Conservation (phyloP, 2,113 vertebrate species). For the Leucoraja erinaceus region DNA sequence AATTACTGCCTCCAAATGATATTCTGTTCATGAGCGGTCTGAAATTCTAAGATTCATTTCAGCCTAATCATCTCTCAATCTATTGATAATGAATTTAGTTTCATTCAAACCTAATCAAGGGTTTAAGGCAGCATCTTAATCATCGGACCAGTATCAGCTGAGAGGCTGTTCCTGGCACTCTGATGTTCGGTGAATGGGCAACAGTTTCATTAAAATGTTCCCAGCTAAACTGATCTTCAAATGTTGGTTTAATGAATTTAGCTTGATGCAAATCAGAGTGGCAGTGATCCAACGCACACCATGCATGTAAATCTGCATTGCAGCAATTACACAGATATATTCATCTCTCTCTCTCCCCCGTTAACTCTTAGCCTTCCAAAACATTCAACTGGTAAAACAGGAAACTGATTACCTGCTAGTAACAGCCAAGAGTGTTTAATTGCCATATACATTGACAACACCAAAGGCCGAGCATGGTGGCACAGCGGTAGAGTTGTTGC, state of each 20-base stretch:
- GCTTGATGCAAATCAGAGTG: not conserved
- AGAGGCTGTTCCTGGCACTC: not conserved
- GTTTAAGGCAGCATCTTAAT: not conserved
- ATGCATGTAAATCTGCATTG: not conserved
- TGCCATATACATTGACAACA: too few species aligned
- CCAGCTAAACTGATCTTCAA: not conserved
- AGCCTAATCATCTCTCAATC: not conserved
- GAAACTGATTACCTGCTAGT: not conserved
- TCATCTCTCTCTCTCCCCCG: not conserved
- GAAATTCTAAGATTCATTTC: not conserved
- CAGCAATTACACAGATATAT: not conserved
- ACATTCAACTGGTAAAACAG: not conserved
- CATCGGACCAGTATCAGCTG: not conserved
- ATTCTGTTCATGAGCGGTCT: not conserved
- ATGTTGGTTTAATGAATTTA: not conserved
- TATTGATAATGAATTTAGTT: slow-evolving; percentile 27
- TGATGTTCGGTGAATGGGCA: not conserved
- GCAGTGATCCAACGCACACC: not conserved
- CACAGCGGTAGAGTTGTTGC: too few species aligned
- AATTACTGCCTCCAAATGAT: not conserved
- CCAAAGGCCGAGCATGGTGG: too few species aligned
- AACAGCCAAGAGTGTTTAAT: not conserved
- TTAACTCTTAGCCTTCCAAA: not conserved
- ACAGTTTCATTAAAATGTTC: not conserved
- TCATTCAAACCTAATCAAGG: not conserved